Base-by-base conservation (phyloP, 2,888 invertebrate species). In the Lithophane leautieri region DNA sequence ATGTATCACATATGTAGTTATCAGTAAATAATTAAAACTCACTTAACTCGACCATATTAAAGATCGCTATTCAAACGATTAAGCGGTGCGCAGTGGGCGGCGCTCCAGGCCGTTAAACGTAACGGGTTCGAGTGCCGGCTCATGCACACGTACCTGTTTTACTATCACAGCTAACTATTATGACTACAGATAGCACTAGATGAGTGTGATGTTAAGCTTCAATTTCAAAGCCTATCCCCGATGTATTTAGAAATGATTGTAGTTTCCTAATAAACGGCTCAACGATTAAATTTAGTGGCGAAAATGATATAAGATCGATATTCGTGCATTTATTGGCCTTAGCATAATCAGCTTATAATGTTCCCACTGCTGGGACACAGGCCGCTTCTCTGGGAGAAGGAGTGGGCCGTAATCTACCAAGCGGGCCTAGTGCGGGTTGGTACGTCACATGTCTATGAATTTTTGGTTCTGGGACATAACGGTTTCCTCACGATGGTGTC, bases 121-220 rank as follows among this genome's bases (percentile, higher is more conserved):
- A 84, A 84, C 83, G 83, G 83, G 79, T 82, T 82, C 61, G 56
- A 70, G 50, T 52, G 62, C 63, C 66, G 44, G 79, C 74, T 63
- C 67, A 56, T 42, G 67, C 40, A 63, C 56, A 82, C 56, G 66
- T 68, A 78, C 28, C 56, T 70, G 61, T 67, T 68, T 65, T 19
- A 42, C 42, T 54, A 63, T n/a, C 77, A 54, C 34, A 63, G 28
- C n/a, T 62, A 44, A 60, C 52, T 70, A 81, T 42, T 34, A 61
- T 34, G 16, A 40, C 28, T 70, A 34, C 19, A 44, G 8, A n/a
- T 66, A n/a, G 14, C 44, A 25, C 22, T 56, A 22, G 16, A 56
- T 54, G 19, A 52, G 50, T 52, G 44, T 60, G 4, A 34, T 16
- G 7, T 42, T n/a, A n/a, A 54, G 9, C 9, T 47, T 54, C 22